These are phyloP conservation scores for Raja brachyura DNA, from an alignment of 2,113 vertebrate species.

Conservation along the genomic window DNA sequence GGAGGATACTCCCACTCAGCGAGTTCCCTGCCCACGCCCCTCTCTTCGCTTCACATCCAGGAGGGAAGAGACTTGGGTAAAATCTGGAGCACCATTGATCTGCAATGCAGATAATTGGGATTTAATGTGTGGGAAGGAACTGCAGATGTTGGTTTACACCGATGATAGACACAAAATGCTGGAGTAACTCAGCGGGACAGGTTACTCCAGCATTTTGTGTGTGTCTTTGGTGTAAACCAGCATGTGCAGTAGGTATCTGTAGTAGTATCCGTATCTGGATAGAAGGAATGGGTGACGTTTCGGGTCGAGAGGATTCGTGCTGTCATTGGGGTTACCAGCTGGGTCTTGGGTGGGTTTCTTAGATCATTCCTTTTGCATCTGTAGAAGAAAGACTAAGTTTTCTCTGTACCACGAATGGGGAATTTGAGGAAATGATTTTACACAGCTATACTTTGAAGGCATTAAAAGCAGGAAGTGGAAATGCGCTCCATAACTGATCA, in stretches of 20 bases:
- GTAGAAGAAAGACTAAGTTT: background rate
- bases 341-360: background rate
- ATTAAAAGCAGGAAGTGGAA: background rate
- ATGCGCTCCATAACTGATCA: background rate
- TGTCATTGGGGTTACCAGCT: background rate
- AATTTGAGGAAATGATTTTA: background rate
- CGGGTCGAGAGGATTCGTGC: too few species aligned
- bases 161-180: too few species aligned
- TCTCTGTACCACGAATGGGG: background rate
- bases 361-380: background rate
- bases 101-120: background rate
- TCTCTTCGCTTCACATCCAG: background rate
- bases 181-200: too few species aligned
- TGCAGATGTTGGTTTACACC: too few species aligned
- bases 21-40: too few species aligned
- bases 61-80: background rate
- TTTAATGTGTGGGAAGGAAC: background rate
- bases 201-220: too few species aligned
- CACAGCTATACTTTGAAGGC: background rate
- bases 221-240: too few species aligned
- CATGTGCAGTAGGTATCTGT: too few species aligned
- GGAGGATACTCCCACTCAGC: background rate
- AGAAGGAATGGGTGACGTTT: too few species aligned
- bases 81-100: background rate
- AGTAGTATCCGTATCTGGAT: too few species aligned